Base-by-base conservation (phyloP, 2,888 invertebrate species). In the Leptarthrus brevirostris region DNA sequence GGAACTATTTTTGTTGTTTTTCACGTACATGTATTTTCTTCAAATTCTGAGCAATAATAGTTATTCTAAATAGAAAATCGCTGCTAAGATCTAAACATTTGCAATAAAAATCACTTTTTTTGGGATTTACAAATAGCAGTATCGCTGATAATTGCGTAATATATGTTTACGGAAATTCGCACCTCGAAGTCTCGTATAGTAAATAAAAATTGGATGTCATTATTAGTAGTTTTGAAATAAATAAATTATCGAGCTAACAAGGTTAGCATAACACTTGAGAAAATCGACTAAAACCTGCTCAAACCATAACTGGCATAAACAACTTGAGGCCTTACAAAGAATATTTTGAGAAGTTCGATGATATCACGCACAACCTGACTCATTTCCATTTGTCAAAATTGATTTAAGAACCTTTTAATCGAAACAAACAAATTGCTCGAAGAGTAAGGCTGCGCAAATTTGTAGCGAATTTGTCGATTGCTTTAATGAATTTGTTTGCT, bases 201-300 rank as follows among this genome's bases (percentile, higher is more conserved):
- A 34, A 58, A 58, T 36, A 58, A 58, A n/a, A 58, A 4, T 20
- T 58, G 34, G 58, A 58, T 36, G 36, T 58, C 58, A 58, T 20
- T 58, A 36, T 36, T 40, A 58, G 36, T 36, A 58, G 16, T 36
- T 58, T n/a, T 12, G 18, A 10, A 18, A 36, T 34, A 58, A 34
- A 58, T 58, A 36, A 58, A 6, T 12, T 36, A 58, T 20, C 10
- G 12, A 8, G 40, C n/a, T 40, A 40, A 30, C 58, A 58, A 58
- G 58, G 58, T 20, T 36, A 58, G 6, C 16, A 16, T 34, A 18
- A 8, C 56, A 30, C 40, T 40, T 40, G 12, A 40, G 3, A 40
- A 40, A 40, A 40, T 12, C 2, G 40, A 12, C n/a, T 40, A n/a
- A 40, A 40, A 40, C 40, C 12, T 40, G 40, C 8, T 40, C 40